Evolutionary conservation across 1,140 invertebrate species (phyloP).

Genomic region (Macrosteles quadrilineatus): DNA sequence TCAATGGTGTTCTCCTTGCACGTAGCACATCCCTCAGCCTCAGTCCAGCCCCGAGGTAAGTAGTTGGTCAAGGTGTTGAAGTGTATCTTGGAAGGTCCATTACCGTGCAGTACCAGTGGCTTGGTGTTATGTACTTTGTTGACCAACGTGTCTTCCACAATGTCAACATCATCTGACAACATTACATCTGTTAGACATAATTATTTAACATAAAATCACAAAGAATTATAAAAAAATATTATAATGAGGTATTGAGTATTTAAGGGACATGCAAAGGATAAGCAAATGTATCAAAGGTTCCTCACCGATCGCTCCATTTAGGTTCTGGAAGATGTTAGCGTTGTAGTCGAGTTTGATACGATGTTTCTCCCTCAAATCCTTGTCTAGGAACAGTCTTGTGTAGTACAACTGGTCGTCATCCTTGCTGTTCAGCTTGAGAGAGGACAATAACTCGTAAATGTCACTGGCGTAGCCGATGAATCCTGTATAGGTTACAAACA

Average conservation of each 20-base stretch:
- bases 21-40: conserved; percentile 70
- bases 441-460: conserved; percentile 63
- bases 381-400: conserved; percentile 83
- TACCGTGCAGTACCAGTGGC: conserved; percentile 93
- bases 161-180: conserved; percentile 72
- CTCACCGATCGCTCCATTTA: conserved; percentile 85
- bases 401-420: conserved; percentile 97
- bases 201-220: too few relatives aligned
- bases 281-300: too few relatives aligned
- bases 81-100: conserved; percentile 82
- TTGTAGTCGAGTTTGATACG: conserved; percentile 87
- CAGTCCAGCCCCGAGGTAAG: conserved; percentile 80
- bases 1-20: conserved; percentile 68
- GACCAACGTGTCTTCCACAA: conserved; percentile 63
- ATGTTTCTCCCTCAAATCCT: conserved; percentile 65
- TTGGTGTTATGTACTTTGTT: conserved; percentile 80
- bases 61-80: conserved; percentile 90
- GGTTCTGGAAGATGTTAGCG: conserved; percentile 92
- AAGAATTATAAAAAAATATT: too few relatives aligned
- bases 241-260: too few relatives aligned
- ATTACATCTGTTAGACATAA: too few relatives aligned
- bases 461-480: conserved; percentile 78
- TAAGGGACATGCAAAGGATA: too few relatives aligned
- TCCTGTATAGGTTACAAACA: too few relatives aligned
- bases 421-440: conserved; percentile 62